These are phyloP conservation scores for Agrochola litura DNA, from an alignment of 2,888 invertebrate species.

Conservation along the genomic window DNA sequence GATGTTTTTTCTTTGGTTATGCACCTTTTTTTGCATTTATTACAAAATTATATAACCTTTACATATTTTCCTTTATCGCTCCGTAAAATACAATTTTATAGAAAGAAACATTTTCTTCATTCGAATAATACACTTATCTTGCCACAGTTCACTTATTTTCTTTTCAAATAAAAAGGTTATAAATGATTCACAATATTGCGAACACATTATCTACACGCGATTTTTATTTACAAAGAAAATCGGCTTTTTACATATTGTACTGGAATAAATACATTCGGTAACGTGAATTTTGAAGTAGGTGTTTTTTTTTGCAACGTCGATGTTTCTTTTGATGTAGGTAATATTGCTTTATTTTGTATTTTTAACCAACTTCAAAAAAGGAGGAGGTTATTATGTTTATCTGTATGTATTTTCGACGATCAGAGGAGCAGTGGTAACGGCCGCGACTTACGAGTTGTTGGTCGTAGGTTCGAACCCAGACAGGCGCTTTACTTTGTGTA, in stretches of 20 bases:
- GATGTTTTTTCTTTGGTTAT: too few relatives aligned
- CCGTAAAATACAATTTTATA: not conserved
- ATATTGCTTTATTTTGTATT: not conserved
- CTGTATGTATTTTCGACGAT: too few relatives aligned
- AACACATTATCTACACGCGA: conserved; percentile 23
- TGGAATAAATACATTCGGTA: conserved; percentile 36
- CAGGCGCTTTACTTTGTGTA: too few relatives aligned
- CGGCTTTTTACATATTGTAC: conserved; percentile 13
- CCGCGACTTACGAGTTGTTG: too few relatives aligned
- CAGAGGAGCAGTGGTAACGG: too few relatives aligned
- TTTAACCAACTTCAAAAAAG: not conserved
- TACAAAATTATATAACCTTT: not conserved
- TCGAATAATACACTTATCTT: not conserved
- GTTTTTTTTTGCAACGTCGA: not conserved
- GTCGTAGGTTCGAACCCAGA: too few relatives aligned
- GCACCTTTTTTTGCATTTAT: not conserved
- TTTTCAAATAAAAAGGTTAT: conserved; percentile 34
- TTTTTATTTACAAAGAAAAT: conserved; percentile 34
- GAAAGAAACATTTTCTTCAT: conserved; percentile 2
- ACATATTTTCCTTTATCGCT: not conserved
- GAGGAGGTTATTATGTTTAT: too few relatives aligned
- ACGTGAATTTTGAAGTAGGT: conserved; percentile 7
- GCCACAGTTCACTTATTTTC: conserved; percentile 31
- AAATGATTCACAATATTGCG: conserved; percentile 25
- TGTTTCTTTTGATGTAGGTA: conserved; percentile 38